phyloP scores from a whole-genome alignment of 1,140 invertebrate species.

The Drosophila dunni region DNA sequence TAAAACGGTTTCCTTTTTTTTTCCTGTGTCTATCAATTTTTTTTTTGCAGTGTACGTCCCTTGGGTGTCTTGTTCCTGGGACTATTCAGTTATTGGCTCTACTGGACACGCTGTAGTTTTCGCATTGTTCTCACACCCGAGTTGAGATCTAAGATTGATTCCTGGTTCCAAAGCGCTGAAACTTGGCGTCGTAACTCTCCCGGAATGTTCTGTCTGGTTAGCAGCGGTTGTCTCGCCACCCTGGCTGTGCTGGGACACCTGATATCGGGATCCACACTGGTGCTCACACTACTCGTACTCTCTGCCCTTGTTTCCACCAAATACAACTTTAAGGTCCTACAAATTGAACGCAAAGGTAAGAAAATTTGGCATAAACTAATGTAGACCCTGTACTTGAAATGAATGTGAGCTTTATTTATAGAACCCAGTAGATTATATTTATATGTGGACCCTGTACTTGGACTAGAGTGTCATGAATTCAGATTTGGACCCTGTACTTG shows the following conservation, averaged over 20 bases:
- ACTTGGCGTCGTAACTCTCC: conserved; percentile 60
- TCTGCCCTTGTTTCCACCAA: conserved; percentile 72
- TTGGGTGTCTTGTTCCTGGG: conserved; percentile 71
- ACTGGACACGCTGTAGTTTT: conserved; percentile 75
- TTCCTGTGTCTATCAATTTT: neutral
- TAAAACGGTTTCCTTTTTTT: neutral
- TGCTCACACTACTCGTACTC: conserved; percentile 63
- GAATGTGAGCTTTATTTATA: too few relatives aligned
- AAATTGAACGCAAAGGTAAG: conserved; percentile 71
- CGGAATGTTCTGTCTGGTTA: conserved; percentile 70
- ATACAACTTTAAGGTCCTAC: conserved; percentile 73
- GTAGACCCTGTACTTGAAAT: too few relatives aligned
- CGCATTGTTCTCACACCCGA: conserved; percentile 71
- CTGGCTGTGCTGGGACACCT: conserved; percentile 77
- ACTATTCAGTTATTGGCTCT: conserved; percentile 73
- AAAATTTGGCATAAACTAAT: too few relatives aligned
- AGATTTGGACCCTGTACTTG: too few relatives aligned
- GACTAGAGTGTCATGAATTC: too few relatives aligned
- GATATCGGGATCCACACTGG: conserved; percentile 70
- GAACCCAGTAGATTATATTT: too few relatives aligned
- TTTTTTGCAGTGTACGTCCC: conserved; percentile 68
- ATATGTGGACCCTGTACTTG: too few relatives aligned
- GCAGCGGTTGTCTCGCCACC: conserved; percentile 57
- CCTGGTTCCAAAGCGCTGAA: conserved; percentile 44
- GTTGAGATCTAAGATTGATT: conserved; percentile 57